Evolutionary conservation across 2,113 vertebrate genomes (phyloP).

Genomic region (Engraulis encrasicolus): DNA sequence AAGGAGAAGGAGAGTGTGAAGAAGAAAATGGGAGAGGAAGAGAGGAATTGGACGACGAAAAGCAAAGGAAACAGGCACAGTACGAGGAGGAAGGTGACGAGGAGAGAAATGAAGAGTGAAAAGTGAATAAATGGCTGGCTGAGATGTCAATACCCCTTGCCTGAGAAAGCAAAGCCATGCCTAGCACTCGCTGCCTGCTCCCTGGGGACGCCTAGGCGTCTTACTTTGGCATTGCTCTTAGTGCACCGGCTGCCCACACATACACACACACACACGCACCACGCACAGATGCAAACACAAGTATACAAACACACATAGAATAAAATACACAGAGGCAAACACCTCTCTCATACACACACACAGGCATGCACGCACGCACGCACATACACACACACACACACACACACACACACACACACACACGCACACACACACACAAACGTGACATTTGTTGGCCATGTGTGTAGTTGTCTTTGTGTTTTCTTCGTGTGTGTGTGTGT

Average conservation of each 20-base stretch:
- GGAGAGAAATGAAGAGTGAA: not conserved
- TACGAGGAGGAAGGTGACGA: not conserved
- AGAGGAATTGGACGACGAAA: not conserved
- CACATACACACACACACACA: not conserved
- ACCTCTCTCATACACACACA: too few relatives aligned
- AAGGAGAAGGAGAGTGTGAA: not conserved
- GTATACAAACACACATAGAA: too few relatives aligned
- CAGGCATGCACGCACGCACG: not conserved
- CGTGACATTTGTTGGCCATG: conserved; percentile 5
- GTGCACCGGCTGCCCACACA: not conserved
- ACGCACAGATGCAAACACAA: not conserved
- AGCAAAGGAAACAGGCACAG: not conserved
- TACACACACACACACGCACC: too few relatives aligned
- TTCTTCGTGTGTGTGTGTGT: too few relatives aligned
- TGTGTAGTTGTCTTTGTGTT: too few relatives aligned
- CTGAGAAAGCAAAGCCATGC: not conserved
- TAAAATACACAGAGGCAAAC: too few relatives aligned
- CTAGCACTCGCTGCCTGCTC: not conserved
- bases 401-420: not conserved
- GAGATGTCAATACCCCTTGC: not conserved
- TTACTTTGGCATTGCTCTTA: not conserved
- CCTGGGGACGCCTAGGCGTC: not conserved
- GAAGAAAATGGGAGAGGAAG: not conserved
- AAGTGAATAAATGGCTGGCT: not conserved
- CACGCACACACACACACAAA: not conserved